Percentiles rank a stretch among this genome's conserved stretches.
Evolutionary conservation across 2,113 vertebrate species (phyloP).

Genomic region (Sminthopsis crassicaudata): DNA sequence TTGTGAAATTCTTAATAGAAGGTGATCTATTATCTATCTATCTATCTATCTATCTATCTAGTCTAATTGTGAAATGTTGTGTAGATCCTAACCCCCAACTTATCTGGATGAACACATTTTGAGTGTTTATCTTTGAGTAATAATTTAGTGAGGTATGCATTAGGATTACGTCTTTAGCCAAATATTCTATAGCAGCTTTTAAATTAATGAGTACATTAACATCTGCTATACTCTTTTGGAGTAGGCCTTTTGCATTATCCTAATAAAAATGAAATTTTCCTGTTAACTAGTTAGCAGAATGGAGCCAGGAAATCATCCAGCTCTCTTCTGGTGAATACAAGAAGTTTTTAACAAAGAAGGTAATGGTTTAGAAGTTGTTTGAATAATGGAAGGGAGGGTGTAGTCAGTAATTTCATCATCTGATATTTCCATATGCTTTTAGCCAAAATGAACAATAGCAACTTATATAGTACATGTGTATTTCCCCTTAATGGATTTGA

Average conservation of each 20-base stretch:
- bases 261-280: slow-evolving; percentile 7
- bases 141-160: slow-evolving; percentile 26
- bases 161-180: slow-evolving; percentile 13
- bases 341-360: neutral
- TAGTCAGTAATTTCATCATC: neutral
- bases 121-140: neutral
- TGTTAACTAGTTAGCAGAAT: neutral
- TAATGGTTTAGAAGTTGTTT: neutral
- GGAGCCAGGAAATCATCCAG: neutral
- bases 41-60: too few relatives aligned
- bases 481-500: neutral
- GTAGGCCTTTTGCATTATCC: neutral
- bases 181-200: slow-evolving; percentile 18
- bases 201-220: slow-evolving; percentile 4
- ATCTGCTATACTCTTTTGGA: slow-evolving; percentile 14
- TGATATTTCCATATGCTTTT: neutral
- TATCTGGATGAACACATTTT: slow-evolving; percentile 10
- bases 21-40: neutral
- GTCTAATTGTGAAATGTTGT: neutral
- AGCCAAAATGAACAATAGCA: neutral
- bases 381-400: neutral
- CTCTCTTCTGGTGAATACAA: neutral
- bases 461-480: neutral
- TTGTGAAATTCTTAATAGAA: neutral
- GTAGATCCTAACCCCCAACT: neutral